A percentile compares a stretch with the other conserved stretches of the same genome.
Conservation (phyloP, 2,113 vertebrate species). For the Spea multiplicata region DNA sequence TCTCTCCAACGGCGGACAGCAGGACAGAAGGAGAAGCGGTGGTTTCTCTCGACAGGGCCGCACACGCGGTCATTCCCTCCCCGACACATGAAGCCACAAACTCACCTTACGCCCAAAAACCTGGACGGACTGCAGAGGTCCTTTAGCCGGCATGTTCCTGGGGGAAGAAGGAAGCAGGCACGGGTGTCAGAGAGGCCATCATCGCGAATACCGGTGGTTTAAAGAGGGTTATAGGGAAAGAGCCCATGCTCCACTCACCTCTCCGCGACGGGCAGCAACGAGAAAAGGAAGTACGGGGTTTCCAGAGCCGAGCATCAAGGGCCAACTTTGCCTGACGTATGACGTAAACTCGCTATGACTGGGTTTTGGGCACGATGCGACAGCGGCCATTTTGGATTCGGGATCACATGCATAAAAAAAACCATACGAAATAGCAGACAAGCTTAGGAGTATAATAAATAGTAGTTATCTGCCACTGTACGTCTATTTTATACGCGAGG, state of each 20-base stretch:
- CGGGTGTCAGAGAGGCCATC: rapidly evolving
- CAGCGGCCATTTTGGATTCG: constrained; percentile 1
- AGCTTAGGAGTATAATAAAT: too few species aligned
- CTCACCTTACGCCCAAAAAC: constrained; percentile 96
- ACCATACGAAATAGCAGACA: too few species aligned
- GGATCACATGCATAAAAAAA: not conserved
- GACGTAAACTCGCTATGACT: too few species aligned
- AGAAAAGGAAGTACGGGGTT: constrained; percentile 71
- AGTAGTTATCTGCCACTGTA: too few species aligned
- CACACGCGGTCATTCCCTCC: rapidly evolving
- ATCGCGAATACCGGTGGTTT: rapidly evolving
- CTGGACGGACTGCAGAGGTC: constrained; percentile 92
- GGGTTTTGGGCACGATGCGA: not conserved
- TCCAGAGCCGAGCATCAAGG: constrained; percentile 64
- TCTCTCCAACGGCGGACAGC: too few species aligned
- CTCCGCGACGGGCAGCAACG: constrained; percentile 44
- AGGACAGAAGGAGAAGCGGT: not conserved
- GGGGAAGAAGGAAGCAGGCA: constrained; percentile 24
- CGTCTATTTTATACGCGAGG: too few species aligned
- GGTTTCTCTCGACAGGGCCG: not conserved
- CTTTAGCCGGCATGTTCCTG: constrained; percentile 93
- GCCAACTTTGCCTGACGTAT: constrained; percentile 9
- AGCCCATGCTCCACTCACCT: not conserved
- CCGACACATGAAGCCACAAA: not conserved
- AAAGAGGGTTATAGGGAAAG: not conserved